phyloP scores from a whole-genome alignment of 2,888 invertebrate species.

The Agonopterix subpropinquella region DNA sequence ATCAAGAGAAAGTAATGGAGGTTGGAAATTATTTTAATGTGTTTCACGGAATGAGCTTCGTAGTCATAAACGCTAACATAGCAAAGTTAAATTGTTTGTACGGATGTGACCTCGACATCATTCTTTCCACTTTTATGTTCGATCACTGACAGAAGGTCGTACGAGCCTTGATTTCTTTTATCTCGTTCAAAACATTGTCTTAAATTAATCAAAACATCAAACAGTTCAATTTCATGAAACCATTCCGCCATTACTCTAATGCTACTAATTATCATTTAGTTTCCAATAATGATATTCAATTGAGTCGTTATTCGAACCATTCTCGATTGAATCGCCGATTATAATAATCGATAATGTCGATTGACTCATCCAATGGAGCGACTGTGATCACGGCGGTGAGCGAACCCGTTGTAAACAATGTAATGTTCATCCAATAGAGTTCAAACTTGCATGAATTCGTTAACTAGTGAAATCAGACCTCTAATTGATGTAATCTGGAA shows the following conservation, averaged over 20 bases:
- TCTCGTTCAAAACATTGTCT: constrained; percentile 15
- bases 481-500: too few relatives aligned
- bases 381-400: constrained; percentile 2
- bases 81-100: constrained; percentile 21
- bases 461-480: too few relatives aligned
- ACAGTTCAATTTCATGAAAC: too few relatives aligned
- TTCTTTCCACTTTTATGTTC: constrained; percentile 27
- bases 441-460: too few relatives aligned
- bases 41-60: background rate
- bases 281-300: background rate
- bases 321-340: constrained; percentile 2
- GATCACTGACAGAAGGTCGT: constrained; percentile 18
- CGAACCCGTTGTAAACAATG: constrained; percentile 1
- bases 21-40: background rate
- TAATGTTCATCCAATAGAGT: background rate
- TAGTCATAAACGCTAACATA: background rate
- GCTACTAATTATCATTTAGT: too few relatives aligned
- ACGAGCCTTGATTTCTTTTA: constrained; percentile 24
- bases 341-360: constrained; percentile 6
- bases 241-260: too few relatives aligned
- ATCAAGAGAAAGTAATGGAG: constrained; percentile 8
- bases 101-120: constrained; percentile 28
- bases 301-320: constrained; percentile 7
- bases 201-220: too few relatives aligned
- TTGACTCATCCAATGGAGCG: constrained; percentile 1